Conservation (phyloP, 2,113 vertebrate genomes). For the Ceuthmochares aereus region DNA sequence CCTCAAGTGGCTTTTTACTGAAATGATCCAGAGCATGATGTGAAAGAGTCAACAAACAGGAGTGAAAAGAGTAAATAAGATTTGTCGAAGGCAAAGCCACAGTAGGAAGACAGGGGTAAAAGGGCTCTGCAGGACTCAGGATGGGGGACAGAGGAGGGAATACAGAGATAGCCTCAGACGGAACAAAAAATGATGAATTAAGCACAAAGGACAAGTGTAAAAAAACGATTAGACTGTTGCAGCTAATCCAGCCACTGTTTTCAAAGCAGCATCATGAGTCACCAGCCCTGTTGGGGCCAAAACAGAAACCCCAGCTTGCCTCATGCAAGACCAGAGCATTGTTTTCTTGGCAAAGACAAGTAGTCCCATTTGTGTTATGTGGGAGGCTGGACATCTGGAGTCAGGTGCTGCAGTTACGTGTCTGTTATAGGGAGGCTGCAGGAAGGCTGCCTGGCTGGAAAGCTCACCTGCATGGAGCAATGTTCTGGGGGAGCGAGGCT, state of each 20-base stretch:
- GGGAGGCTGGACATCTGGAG: not conserved
- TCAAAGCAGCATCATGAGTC: not conserved
- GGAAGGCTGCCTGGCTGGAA: not conserved
- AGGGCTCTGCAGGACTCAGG: not conserved
- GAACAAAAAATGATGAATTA: not conserved
- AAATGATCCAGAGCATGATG: not conserved
- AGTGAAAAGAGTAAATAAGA: not conserved
- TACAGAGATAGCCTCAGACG: not conserved
- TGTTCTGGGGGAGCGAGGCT: not conserved
- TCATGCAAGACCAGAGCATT: not conserved
- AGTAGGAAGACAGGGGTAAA: not conserved
- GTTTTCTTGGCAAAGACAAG: not conserved
- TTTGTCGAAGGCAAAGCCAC: not conserved
- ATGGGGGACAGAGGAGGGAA: not conserved
- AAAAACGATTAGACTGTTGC: not conserved
- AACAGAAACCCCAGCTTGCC: not conserved
- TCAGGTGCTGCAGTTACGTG: not conserved
- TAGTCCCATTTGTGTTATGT: not conserved
- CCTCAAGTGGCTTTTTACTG: not conserved
- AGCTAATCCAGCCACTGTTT: not conserved
- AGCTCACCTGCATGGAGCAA: accelerated
- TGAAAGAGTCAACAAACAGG: not conserved
- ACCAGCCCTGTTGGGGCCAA: not conserved
- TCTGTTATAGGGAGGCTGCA: accelerated
- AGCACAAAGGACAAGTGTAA: not conserved